Conservation (phyloP, 2,113 vertebrate species). For the Ctenodactylus gundi region DNA sequence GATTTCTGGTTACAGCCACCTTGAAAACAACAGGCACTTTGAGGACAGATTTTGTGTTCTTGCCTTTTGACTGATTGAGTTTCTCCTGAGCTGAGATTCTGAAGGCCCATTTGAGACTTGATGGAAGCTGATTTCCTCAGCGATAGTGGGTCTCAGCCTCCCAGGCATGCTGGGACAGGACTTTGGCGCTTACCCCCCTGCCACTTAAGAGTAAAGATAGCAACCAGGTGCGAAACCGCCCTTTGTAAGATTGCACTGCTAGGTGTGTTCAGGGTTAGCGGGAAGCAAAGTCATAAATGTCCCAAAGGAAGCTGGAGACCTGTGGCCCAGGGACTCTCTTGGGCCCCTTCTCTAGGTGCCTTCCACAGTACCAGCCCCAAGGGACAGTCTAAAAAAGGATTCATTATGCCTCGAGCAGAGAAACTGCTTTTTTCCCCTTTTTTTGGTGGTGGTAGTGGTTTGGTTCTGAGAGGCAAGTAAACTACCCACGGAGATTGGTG, state of each 20-base stretch:
- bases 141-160: background rate
- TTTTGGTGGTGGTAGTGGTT: too few species aligned
- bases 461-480: background rate
- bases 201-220: slow-evolving; percentile 24
- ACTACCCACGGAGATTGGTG: background rate
- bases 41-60: slow-evolving; percentile 40
- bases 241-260: too few species aligned
- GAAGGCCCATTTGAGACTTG: slow-evolving; percentile 55
- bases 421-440: background rate
- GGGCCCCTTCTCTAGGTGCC: background rate
- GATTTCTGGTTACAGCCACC: background rate
- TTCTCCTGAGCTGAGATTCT: slow-evolving; percentile 56
- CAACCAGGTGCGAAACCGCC: background rate
- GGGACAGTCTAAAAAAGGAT: background rate
- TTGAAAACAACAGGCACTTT: slow-evolving; percentile 44
- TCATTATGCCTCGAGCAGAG: background rate
- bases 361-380: slow-evolving; percentile 37
- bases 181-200: background rate
- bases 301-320: background rate
- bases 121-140: slow-evolving; percentile 44
- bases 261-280: background rate
- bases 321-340: background rate
- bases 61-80: slow-evolving; percentile 19
- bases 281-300: background rate
- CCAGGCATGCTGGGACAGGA: background rate